These are phyloP conservation scores for Perca schrenkii DNA, from an alignment of 2,113 vertebrate species.

Conservation along the genomic window DNA sequence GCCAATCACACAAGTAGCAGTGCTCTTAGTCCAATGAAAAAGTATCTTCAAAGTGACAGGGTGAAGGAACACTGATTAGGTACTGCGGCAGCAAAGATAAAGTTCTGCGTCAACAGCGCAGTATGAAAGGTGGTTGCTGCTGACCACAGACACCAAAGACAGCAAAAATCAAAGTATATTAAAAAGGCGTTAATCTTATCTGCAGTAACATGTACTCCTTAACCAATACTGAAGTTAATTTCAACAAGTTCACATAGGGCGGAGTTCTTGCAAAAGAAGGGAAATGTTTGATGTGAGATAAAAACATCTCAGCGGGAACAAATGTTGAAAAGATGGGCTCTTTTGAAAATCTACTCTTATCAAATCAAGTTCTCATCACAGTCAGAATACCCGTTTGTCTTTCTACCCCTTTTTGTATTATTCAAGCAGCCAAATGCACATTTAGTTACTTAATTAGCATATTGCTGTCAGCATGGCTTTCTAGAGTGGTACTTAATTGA, in stretches of 20 bases:
- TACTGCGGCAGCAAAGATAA: constrained; percentile 15
- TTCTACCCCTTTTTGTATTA: not conserved
- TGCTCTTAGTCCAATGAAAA: not conserved
- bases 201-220: not conserved
- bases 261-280: not conserved
- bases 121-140: not conserved
- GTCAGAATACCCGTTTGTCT: not conserved
- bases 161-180: constrained; percentile 28
- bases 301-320: constrained; percentile 1
- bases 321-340: constrained; percentile 16
- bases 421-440: not conserved
- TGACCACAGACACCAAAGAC: constrained; percentile 42
- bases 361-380: not conserved
- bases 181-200: constrained; percentile 31
- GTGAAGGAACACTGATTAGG: constrained; percentile 10
- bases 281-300: constrained; percentile 25
- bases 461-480: not conserved
- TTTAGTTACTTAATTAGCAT: not conserved
- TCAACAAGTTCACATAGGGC: not conserved
- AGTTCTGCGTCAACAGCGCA: not conserved
- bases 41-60: constrained; percentile 12
- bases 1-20: not conserved
- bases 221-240: not conserved
- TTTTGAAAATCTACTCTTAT: constrained; percentile 4
- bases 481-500: not conserved